Percentiles rank a stretch among this genome's conserved stretches.
Evolutionary conservation across 2,113 vertebrate species (phyloP).

Genomic region (Xenus cinereus): DNA sequence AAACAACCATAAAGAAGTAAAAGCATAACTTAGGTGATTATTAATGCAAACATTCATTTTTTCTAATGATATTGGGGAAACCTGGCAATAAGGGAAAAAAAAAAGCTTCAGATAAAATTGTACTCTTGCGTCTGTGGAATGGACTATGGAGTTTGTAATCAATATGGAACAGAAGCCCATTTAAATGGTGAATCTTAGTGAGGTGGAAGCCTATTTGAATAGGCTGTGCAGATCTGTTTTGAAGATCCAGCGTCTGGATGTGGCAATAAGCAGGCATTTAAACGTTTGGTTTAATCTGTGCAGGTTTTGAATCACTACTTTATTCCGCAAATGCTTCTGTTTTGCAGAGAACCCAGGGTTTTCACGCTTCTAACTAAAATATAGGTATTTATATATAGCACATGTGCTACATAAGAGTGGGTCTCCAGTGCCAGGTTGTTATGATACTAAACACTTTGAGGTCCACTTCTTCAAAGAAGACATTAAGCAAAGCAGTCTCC

Average conservation of each 20-base stretch:
- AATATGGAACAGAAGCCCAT: neutral
- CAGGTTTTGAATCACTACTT: neutral
- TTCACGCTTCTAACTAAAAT: neutral
- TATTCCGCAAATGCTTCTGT: neutral
- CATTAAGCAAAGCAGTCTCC: neutral
- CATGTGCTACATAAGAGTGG: neutral
- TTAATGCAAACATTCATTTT: neutral
- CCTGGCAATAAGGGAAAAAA: neutral
- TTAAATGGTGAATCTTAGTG: neutral
- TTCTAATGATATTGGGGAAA: neutral
- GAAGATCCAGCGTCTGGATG: neutral
- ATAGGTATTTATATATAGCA: neutral
- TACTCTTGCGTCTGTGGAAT: neutral
- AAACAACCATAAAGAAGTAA: conserved; percentile 51
- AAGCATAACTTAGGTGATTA: conserved; percentile 25
- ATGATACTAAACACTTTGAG: neutral
- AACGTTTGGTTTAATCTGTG: neutral
- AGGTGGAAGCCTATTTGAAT: neutral
- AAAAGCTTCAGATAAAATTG: neutral
- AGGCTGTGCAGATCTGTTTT: neutral
- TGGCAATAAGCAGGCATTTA: neutral
- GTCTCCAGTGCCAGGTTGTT: neutral
- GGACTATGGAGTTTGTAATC: neutral
- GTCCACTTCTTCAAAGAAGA: neutral
- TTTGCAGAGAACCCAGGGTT: neutral